These are phyloP conservation scores for Potamarius usumacintae DNA, from an alignment of 2,113 vertebrate species.

Conservation along the genomic window DNA sequence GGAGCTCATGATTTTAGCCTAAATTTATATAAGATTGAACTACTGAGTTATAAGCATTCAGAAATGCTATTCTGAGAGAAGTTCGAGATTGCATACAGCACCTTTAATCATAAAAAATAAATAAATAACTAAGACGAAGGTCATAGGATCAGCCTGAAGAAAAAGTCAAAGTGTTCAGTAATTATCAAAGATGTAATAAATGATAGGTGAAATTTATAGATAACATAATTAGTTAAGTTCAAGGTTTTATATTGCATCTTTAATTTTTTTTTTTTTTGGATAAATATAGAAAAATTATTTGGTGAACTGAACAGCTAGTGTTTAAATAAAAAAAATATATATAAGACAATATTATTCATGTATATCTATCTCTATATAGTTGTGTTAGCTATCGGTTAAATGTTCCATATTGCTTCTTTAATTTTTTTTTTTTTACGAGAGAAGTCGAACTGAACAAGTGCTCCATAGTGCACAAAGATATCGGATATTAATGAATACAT, in stretches of 20 bases:
- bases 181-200: background rate
- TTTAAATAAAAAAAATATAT: background rate
- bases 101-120: background rate
- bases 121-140: background rate
- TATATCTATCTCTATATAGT: too few species aligned
- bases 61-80: background rate
- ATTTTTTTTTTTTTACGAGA: too few species aligned
- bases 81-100: background rate
- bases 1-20: background rate
- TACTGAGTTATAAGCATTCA: background rate
- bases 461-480: background rate
- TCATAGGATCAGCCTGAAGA: too few species aligned
- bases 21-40: background rate
- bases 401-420: too few species aligned
- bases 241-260: background rate
- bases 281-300: too few species aligned
- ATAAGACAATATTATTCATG: too few species aligned
- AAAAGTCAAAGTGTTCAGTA: background rate
- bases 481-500: background rate
- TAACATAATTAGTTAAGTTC: background rate
- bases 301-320: background rate
- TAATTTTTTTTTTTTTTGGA: too few species aligned
- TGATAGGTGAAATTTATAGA: background rate
- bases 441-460: too few species aligned
- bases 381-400: too few species aligned